These are phyloP conservation scores for Nomada ruficornis DNA, from an alignment of 2,888 invertebrate species.

Conservation along the genomic window DNA sequence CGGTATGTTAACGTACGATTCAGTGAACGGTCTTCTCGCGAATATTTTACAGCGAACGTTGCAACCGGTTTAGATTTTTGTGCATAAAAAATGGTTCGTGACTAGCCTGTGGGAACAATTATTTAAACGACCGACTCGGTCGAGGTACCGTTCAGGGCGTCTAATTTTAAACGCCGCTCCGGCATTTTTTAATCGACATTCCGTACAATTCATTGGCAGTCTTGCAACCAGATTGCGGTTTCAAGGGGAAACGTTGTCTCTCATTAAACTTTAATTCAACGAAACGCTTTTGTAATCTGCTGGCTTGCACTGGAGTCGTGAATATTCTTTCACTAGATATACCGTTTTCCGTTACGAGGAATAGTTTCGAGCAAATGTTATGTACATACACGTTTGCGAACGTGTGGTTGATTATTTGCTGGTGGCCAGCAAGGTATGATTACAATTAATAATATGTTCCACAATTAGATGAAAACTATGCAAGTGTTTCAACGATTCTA, in stretches of 20 bases:
- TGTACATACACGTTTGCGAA: neutral
- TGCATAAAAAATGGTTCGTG: conserved; percentile 25
- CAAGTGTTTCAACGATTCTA: neutral
- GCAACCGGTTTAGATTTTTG: conserved; percentile 10
- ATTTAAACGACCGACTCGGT: conserved; percentile 30
- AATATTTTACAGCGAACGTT: neutral
- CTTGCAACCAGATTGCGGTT: conserved; percentile 54
- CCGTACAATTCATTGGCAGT: conserved; percentile 45
- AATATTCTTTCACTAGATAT: conserved; percentile 28
- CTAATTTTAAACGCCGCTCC: conserved; percentile 30
- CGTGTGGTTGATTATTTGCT: neutral
- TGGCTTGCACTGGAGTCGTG: conserved; percentile 15
- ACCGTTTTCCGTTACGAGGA: conserved; percentile 20
- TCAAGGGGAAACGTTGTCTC: conserved; percentile 36
- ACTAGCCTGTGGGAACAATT: conserved; percentile 35
- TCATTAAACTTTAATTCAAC: conserved; percentile 57
- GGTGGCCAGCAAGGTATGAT: no score
- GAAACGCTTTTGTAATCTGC: conserved; percentile 36
- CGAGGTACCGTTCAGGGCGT: conserved; percentile 45
- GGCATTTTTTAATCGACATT: conserved; percentile 43
- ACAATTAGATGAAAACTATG: neutral
- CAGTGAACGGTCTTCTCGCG: neutral
- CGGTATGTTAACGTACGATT: no score
- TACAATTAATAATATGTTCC: neutral
- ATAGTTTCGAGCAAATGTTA: neutral